Evolutionary conservation across 1,140 invertebrate genomes (phyloP).

Genomic region (Cotesia typhae): DNA sequence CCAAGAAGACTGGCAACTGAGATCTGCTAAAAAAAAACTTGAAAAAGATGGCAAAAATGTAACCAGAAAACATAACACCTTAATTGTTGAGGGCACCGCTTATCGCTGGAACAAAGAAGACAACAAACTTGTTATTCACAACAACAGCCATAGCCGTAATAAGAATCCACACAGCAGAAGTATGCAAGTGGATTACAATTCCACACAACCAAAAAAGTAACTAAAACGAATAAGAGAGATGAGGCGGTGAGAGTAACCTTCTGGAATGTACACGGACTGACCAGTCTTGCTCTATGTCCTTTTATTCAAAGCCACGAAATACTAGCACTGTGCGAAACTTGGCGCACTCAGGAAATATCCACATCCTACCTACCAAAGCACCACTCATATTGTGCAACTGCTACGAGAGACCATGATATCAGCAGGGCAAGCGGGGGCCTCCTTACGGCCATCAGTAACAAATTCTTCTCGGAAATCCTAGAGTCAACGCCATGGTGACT

Average conservation of each 20-base stretch:
- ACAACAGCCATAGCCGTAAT: not conserved
- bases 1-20: conserved; percentile 8
- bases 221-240: not conserved
- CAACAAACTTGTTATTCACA: conserved; percentile 1
- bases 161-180: not conserved
- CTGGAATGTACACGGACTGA: conserved; percentile 6
- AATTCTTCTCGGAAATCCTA: no score
- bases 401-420: no score
- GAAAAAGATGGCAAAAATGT: conserved; percentile 21
- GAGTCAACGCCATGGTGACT: no score
- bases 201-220: conserved; percentile 19
- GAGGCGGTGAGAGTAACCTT: conserved; percentile 9
- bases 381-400: conserved; percentile 9
- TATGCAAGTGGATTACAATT: not conserved
- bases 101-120: not conserved
- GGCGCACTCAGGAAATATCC: conserved; percentile 12
- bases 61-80: conserved; percentile 19
- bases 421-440: no score
- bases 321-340: conserved; percentile 13
- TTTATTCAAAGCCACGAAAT: conserved; percentile 13
- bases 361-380: not conserved
- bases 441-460: no score
- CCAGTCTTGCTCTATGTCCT: conserved; percentile 11
- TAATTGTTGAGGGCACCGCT: not conserved
- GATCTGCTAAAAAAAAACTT: conserved; percentile 16